These are phyloP conservation scores for Bruchidius siliquastri DNA, from an alignment of 2,888 invertebrate species.

Conservation along the genomic window DNA sequence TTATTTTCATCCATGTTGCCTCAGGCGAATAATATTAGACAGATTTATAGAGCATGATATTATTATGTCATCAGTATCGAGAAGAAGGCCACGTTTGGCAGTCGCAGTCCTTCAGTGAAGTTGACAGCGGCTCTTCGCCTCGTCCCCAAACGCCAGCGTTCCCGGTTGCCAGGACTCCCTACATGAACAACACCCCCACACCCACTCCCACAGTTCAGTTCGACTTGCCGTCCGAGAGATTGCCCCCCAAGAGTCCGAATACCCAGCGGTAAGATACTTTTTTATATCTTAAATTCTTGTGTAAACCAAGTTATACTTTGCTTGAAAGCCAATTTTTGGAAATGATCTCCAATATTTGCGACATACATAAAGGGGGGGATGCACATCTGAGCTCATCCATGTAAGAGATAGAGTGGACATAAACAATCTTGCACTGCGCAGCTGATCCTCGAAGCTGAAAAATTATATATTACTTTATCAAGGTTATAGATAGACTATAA, in stretches of 20 bases:
- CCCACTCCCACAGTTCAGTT: slow-evolving; percentile 59
- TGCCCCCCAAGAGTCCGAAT: slow-evolving; percentile 79
- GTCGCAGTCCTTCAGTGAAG: slow-evolving; percentile 53
- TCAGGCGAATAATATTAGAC: no score
- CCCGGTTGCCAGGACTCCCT: slow-evolving; percentile 86
- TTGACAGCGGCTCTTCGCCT: slow-evolving; percentile 52
- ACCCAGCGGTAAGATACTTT: slow-evolving; percentile 56
- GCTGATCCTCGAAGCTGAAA: no score
- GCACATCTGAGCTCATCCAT: no score
- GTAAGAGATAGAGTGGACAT: no score
- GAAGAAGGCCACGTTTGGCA: slow-evolving; percentile 67
- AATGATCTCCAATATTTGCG: no score
- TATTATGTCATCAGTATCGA: slow-evolving; percentile 45
- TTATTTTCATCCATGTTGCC: no score
- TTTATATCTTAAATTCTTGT: not conserved
- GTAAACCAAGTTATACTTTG: not conserved
- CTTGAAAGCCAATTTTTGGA: not conserved
- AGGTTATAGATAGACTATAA: no score
- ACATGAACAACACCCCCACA: slow-evolving; percentile 56
- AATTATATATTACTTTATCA: no score
- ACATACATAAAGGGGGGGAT: no score
- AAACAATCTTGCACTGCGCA: no score
- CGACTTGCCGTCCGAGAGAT: slow-evolving; percentile 54
- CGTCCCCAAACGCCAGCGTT: slow-evolving; percentile 90
- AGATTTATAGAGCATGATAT: not conserved